A percentile compares a stretch with the other conserved stretches of the same genome.
phyloP scores from a whole-genome alignment of 2,888 invertebrate genomes.

The Orthosia incerta region DNA sequence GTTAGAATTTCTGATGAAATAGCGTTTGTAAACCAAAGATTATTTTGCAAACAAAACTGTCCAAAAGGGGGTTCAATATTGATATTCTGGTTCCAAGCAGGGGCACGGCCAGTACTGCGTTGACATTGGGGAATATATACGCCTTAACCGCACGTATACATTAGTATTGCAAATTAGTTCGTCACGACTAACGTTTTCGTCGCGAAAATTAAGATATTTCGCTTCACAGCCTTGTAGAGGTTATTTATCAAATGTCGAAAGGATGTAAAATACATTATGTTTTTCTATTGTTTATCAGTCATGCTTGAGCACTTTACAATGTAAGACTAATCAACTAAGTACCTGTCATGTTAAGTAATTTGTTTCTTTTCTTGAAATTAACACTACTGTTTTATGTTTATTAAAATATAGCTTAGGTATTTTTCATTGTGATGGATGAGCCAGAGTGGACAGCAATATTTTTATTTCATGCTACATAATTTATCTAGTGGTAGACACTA shows the following conservation, averaged over 20 bases:
- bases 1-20: too few relatives aligned
- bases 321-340: conserved; percentile 21
- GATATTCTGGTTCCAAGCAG: too few relatives aligned
- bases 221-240: neutral
- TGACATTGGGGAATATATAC: too few relatives aligned
- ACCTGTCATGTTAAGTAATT: conserved; percentile 3
- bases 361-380: conserved; percentile 19
- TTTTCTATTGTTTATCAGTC: conserved; percentile 8
- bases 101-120: too few relatives aligned
- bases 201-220: conserved; percentile 1
- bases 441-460: too few relatives aligned
- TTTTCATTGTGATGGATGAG: neutral
- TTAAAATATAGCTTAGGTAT: neutral
- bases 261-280: neutral
- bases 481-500: too few relatives aligned
- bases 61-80: too few relatives aligned
- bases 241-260: conserved; percentile 12
- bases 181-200: conserved; percentile 16
- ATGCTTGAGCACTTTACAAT: conserved; percentile 26
- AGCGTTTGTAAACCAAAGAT: too few relatives aligned
- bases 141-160: too few relatives aligned
- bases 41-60: too few relatives aligned
- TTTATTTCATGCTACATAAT: too few relatives aligned
- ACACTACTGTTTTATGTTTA: neutral
- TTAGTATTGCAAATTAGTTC: conserved; percentile 5